Base-by-base conservation (phyloP, 1,140 invertebrate genomes). In the Babylonia areolata region DNA sequence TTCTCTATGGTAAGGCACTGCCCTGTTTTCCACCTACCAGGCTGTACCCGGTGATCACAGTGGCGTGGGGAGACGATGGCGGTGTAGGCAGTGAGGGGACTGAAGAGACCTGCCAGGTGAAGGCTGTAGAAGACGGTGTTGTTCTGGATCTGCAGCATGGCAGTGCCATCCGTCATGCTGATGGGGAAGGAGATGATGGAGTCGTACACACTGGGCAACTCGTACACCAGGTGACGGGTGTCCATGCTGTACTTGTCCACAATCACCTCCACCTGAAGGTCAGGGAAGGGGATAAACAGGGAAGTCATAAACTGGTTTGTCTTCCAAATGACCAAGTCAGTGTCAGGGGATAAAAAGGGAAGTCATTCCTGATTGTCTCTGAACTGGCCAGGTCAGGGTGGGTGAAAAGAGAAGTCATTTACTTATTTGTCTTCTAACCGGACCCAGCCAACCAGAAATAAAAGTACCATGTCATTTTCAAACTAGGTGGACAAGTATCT, bases 211-310 rank as follows among this genome's bases (percentile, higher is more conserved):
- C 94, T 94, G 0, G 96, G 96, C 64, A 96, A 89, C 46, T 94
- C 89, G 33, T 96, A 95, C 20, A 93, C 90, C 17, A 96, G 91
- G 51, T 94, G 93, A 69, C 96, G 94, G 15, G 96, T 95, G 15
- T 91, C 92, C 77, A 95, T 93, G 88, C 95, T 95, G 91, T 96
- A 96, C 37, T 96, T 94, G 90, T 97, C 97, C 3, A 96, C 94
- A 91, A 96, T 95, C 71, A 97, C 42, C 5, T 15, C 93, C 39
- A 96, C 94, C 95, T 96, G 93, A 40, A 46, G 6, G 31, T 37
- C 15, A n/a, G 31, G n/a, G n/a, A n/a, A n/a, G n/a, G n/a, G n/a
- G n/a, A n/a, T n/a, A n/a, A n/a, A n/a, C n/a, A n/a, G n/a, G n/a
- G 46, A 12, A 17, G 2, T 51, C 46, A 51, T 51, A 51, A 51